These are phyloP conservation scores for Cylindroiulus punctatus DNA, from an alignment of 2,888 invertebrate genomes.

Conservation along the genomic window DNA sequence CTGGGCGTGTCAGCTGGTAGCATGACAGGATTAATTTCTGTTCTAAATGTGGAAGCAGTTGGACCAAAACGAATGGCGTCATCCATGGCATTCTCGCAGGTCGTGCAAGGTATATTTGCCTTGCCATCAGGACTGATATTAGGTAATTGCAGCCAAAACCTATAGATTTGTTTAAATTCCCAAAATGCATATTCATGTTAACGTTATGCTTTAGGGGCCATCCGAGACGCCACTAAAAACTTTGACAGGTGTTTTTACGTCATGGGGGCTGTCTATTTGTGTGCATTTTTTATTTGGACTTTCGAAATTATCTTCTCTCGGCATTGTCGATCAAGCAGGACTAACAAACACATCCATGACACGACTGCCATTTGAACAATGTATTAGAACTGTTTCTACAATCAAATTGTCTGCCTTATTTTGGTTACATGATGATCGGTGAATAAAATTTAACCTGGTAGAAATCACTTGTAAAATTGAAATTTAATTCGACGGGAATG, in stretches of 20 bases:
- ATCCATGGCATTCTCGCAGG: constrained; percentile 52
- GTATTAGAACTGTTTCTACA: background rate
- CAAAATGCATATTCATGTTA: background rate
- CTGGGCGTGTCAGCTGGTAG: constrained; percentile 52
- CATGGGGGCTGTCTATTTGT: constrained; percentile 35
- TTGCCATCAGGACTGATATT: constrained; percentile 54
- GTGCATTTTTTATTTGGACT: constrained; percentile 50
- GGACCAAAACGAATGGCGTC: constrained; percentile 50
- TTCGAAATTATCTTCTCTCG: constrained; percentile 42
- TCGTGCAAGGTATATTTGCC: constrained; percentile 50
- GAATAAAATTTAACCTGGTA: background rate
- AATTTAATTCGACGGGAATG: background rate
- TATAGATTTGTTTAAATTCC: background rate
- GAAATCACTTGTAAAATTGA: background rate
- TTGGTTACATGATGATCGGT: background rate
- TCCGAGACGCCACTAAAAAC: constrained; percentile 46
- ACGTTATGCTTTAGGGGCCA: constrained; percentile 52
- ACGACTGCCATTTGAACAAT: background rate
- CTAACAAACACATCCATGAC: background rate
- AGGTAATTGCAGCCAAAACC: constrained; percentile 28
- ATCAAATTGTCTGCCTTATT: background rate
- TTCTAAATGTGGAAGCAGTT: constrained; percentile 53
- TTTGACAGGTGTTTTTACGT: constrained; percentile 53
- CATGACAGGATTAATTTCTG: constrained; percentile 39
- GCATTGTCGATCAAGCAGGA: background rate